These are phyloP conservation scores for Engraulis encrasicolus DNA, from an alignment of 2,113 vertebrate species.

Conservation along the genomic window DNA sequence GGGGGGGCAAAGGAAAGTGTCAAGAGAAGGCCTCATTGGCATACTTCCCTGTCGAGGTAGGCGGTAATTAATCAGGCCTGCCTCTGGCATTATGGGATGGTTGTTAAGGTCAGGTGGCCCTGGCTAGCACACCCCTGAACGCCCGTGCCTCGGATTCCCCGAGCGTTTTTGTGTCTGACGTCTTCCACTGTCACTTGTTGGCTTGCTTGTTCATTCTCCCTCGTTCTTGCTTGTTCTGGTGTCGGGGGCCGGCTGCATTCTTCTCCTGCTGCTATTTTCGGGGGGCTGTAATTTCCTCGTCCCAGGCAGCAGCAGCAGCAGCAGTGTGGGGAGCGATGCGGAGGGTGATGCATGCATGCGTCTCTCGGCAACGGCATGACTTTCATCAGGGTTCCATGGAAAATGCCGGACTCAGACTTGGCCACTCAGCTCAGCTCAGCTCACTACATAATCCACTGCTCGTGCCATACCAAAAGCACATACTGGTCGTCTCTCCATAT, in stretches of 20 bases:
- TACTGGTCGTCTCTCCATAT: too few relatives aligned
- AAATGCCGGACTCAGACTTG: too few relatives aligned
- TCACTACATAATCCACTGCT: too few relatives aligned
- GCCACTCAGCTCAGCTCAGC: too few relatives aligned
- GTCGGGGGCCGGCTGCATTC: slow-evolving; percentile 42
- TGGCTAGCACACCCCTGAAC: not conserved
- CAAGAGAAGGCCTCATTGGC: not conserved
- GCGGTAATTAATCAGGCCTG: not conserved
- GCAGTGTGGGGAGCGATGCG: too few relatives aligned
- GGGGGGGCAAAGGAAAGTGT: too few relatives aligned
- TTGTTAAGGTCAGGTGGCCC: not conserved
- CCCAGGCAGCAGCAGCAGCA: not conserved
- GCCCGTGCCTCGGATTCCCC: slow-evolving; percentile 32
- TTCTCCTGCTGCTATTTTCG: slow-evolving; percentile 37
- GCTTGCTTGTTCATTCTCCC: slow-evolving; percentile 31
- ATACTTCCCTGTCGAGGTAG: not conserved
- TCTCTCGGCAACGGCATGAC: not conserved
- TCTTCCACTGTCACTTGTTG: too few relatives aligned
- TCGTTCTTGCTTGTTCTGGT: too few relatives aligned
- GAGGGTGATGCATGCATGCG: not conserved
- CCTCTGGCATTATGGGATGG: not conserved
- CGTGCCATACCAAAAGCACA: too few relatives aligned
- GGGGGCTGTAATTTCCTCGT: not conserved
- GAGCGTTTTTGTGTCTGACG: not conserved
- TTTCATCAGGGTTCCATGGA: not conserved